Conservation (phyloP, 2,888 invertebrate genomes). For the Autographa gamma region DNA sequence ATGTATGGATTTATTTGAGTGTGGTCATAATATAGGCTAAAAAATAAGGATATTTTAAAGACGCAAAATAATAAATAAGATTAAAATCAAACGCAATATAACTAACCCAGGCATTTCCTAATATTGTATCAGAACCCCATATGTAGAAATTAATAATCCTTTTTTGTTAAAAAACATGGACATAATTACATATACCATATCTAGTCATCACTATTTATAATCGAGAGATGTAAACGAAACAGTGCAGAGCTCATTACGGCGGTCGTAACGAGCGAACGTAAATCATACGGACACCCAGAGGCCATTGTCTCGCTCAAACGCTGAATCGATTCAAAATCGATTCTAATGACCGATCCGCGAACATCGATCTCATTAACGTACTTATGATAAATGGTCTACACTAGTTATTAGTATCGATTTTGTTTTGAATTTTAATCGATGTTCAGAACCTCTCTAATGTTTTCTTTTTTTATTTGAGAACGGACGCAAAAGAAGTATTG, state of each 20-base stretch:
- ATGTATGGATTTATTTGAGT: background rate
- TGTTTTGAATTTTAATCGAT: constrained; percentile 58
- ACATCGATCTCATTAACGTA: constrained; percentile 62
- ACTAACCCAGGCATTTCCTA: background rate
- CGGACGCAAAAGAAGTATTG: constrained; percentile 18
- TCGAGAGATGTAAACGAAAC: constrained; percentile 71
- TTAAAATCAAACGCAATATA: background rate
- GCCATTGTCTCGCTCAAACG: constrained; percentile 78
- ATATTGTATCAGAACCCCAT: background rate
- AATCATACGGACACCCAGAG: constrained; percentile 84
- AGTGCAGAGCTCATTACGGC: constrained; percentile 83
- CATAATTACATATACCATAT: constrained; percentile 35
- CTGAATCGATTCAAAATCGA: constrained; percentile 71
- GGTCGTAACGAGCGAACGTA: constrained; percentile 83
- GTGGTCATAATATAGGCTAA: background rate
- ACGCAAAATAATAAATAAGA: background rate
- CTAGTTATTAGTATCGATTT: constrained; percentile 57
- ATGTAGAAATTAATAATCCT: constrained; percentile 1
- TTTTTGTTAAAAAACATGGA: constrained; percentile 19
- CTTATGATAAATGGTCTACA: constrained; percentile 61
- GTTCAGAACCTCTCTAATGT: constrained; percentile 33
- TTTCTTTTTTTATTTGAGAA: constrained; percentile 21
- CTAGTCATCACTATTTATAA: constrained; percentile 65
- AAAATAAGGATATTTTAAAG: no score
- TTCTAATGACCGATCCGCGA: constrained; percentile 78